Evolutionary conservation across 2,888 invertebrate species (phyloP), one percentile per base, ranked within the genome.

Genomic region (Oegoconia quadripuncta): DNA sequence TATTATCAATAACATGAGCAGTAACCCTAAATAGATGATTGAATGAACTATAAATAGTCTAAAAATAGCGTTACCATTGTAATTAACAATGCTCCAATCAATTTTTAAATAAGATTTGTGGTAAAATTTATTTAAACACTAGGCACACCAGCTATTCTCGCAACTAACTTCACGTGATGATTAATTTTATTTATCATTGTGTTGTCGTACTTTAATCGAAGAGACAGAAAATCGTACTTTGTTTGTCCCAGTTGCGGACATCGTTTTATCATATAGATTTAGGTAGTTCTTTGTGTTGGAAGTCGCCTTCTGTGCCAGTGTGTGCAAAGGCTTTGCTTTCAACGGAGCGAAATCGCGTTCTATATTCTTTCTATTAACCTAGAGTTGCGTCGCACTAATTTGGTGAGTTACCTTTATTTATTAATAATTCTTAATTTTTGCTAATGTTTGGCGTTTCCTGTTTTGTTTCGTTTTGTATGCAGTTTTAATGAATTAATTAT

Each of bases 301-400:
- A 74, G 80, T 67, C 59, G 75, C 77, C 88, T 88, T 88, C 87
- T 88, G 63, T 79, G 76, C 88, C 88, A 88, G 88, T 86, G 88
- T 75, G 88, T 83, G 86, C 83, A 87, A 87, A 88, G 88, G 80
- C 68, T 63, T 57, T 73, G 59, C 78, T 75, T 79, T 74, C 75
- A 68, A 77, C 81, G 66, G 68, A 63, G 27, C 27, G 16, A 25
- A 6, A 20, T 62, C 67, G 50, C 52, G 37, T 27, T 18, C 36
- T 34, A 18, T 26, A 38, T 28, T 28, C 35, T 40, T 30, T 42
- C 37, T 39, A 38, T 44, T 18, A 30, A 31, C 31, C 39, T 22
- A 34, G 26, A 49, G 42, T 57, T 44, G 44, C 53, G 44, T 49
- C 50, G 52, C 46, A 55, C 41, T 48, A 50, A 44, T 62, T 65